A percentile compares a stretch with the other conserved stretches of the same genome.
These are phyloP conservation scores for Oreotrochilus melanogaster DNA, from an alignment of 2,113 vertebrate genomes.

Conservation along the genomic window DNA sequence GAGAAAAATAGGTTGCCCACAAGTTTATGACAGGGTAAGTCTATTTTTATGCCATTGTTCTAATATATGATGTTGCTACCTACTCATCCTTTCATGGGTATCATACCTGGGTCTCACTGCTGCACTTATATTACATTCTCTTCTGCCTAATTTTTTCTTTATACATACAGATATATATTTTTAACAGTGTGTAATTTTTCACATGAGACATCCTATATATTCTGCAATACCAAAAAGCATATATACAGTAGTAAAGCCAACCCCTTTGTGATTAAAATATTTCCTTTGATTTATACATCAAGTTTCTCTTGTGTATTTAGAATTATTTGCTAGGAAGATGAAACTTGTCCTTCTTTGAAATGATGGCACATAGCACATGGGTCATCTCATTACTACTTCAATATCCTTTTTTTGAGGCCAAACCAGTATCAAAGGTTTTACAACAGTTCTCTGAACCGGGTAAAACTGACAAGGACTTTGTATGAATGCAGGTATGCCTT, in stretches of 20 bases:
- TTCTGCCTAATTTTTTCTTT: not conserved
- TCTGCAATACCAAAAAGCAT: not conserved
- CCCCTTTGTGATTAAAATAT: not conserved
- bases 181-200: not conserved
- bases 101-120: not conserved
- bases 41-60: slow-evolving; percentile 20
- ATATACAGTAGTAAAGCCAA: not conserved
- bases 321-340: not conserved
- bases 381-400: not conserved
- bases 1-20: slow-evolving; percentile 12
- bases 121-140: not conserved
- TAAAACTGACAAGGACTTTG: not conserved
- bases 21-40: slow-evolving; percentile 3
- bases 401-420: not conserved
- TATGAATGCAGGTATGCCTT: not conserved
- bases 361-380: not conserved
- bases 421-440: not conserved
- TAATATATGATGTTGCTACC: slow-evolving; percentile 1
- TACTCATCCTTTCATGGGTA: not conserved
- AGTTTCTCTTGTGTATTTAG: not conserved
- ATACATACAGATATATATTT: not conserved
- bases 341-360: not conserved
- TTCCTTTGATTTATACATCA: not conserved
- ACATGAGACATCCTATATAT: not conserved
- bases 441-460: not conserved